Percentiles rank a stretch among this genome's conserved stretches.
phyloP scores from a whole-genome alignment of 2,797 vertebrate genomes.

The Otus scops region DNA sequence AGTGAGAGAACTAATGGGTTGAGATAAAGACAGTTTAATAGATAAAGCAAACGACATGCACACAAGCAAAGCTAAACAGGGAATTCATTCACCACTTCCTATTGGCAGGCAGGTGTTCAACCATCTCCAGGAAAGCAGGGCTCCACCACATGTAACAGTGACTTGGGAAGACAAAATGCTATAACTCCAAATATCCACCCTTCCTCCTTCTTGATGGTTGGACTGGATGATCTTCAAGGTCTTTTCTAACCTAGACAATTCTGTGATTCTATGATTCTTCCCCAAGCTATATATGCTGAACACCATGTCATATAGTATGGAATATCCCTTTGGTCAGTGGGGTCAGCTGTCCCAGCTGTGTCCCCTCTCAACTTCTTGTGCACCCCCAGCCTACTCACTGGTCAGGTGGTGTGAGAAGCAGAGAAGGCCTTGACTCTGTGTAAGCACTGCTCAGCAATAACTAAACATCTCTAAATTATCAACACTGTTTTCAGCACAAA shows the following conservation, averaged over 20 bases:
- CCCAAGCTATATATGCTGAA: neutral
- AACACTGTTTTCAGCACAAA: neutral
- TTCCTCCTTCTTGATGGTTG: neutral
- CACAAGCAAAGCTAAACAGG: neutral
- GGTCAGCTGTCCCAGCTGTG: neutral
- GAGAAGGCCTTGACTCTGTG: neutral
- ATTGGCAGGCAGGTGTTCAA: neutral
- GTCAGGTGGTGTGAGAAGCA: neutral
- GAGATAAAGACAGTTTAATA: neutral
- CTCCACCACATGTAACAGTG: accelerated
- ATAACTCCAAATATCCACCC: accelerated
- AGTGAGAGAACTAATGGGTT: neutral
- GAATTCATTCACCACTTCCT: neutral
- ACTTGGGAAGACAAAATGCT: neutral
- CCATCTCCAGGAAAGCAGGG: neutral
- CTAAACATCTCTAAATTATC: accelerated
- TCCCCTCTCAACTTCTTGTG: neutral
- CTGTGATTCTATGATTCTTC: too few relatives aligned
- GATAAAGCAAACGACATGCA: accelerated
- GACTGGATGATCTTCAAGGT: too few relatives aligned
- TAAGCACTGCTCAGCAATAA: neutral
- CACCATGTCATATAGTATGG: neutral
- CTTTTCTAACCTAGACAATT: too few relatives aligned
- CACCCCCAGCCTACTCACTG: accelerated
- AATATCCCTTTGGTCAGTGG: neutral